Base-by-base conservation (phyloP, 1,140 invertebrate genomes). In the Dendrolimus punctatus region DNA sequence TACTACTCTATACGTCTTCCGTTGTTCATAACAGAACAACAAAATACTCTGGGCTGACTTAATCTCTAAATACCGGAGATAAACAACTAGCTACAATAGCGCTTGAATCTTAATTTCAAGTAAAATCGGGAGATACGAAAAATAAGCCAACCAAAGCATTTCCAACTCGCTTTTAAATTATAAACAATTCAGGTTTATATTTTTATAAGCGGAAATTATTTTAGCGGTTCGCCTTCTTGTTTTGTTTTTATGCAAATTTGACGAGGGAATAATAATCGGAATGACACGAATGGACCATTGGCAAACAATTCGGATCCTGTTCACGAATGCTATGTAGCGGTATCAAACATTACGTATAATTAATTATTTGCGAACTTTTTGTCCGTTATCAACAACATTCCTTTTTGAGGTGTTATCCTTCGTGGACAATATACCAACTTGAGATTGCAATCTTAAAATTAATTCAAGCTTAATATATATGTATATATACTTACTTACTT, bases 161-260 rank as follows among this genome's bases (percentile, higher is more conserved):
- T 54, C 46, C 38, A 46, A 23, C 41, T 46, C 53, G 40, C 41
- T 51, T 23, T 23, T 53, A 53, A 60, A 57, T 53, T 57, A 53
- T 57, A 51, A 56, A 53, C 52, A 61, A 46, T 44, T 51, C 51
- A 43, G 46, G 49, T 36, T 61, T 53, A 57, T 57, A 45, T 48
- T 57, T 62, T 57, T 53, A 56, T 46, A 52, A 39, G 8, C 39
- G 46, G 46, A 60, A 55, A 64, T 64, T 52, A 60, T 57, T 64
- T 57, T 50, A 47, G 49, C 57, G 40, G 45, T 50, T 49, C 41
- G 49, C 49, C 52, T 50, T 46, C 53, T 51, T 40, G 49, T 43
- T 54, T 64, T 59, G 53, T 57, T 64, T 64, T 55, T 59, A 60
- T 63, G 53, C 49, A 58, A 63, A 63, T 59, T 40, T n/a, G 8